Evolutionary conservation across 2,113 vertebrate species (phyloP).

Genomic region (Carettochelys insculpta): DNA sequence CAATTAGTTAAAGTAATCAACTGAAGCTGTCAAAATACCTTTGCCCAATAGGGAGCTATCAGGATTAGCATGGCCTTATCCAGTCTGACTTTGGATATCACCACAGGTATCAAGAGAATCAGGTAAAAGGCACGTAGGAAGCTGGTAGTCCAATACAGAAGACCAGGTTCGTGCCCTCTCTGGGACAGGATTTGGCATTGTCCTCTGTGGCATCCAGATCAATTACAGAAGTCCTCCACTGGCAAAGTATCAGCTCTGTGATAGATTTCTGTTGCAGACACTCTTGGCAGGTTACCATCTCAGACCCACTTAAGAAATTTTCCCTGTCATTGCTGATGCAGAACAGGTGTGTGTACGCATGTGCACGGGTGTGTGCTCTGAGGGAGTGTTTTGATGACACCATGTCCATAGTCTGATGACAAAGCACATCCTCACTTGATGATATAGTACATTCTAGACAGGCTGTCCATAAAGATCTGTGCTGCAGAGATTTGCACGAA

Average conservation of each 20-base stretch:
- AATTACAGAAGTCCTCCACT: not conserved
- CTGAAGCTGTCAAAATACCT: not conserved
- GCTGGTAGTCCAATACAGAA: not conserved
- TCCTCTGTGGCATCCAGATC: rapidly evolving
- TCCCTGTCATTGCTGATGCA: not conserved
- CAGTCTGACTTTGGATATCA: not conserved
- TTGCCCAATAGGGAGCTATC: not conserved
- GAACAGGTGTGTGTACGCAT: no score
- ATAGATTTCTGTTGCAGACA: not conserved
- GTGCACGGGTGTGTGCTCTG: no score
- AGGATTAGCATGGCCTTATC: not conserved
- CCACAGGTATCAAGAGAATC: not conserved
- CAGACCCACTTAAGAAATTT: not conserved
- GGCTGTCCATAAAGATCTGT: not conserved
- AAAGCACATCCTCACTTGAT: not conserved
- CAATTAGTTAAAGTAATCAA: no score
- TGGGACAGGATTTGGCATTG: not conserved
- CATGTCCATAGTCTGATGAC: not conserved
- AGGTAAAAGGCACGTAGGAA: not conserved
- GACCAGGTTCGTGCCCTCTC: not conserved
- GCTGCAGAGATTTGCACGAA: not conserved
- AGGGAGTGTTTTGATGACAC: not conserved
- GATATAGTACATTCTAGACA: not conserved
- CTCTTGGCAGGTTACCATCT: not conserved
- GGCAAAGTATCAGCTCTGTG: not conserved